Evolutionary conservation across 2,113 vertebrate species (phyloP).

Genomic region (Haliaeetus leucogaster): DNA sequence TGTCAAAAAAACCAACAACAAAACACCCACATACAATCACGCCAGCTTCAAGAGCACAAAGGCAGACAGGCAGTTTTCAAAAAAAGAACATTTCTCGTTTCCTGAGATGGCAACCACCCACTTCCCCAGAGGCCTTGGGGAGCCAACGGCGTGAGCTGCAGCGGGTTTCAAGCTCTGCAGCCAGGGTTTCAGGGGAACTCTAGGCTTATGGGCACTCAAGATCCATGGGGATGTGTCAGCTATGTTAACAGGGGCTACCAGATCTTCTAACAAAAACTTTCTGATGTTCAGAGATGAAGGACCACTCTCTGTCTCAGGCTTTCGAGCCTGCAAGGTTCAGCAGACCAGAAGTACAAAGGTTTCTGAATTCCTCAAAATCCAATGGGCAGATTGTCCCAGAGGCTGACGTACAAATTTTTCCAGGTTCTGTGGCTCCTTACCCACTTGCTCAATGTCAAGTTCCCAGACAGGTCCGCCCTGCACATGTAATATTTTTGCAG

Average conservation of each 20-base stretch:
- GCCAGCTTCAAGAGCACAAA: background rate
- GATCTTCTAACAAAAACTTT: background rate
- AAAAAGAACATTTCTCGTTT: background rate
- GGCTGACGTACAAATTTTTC: background rate
- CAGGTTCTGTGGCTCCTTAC: background rate
- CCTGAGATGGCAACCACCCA: background rate
- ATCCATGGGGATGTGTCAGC: background rate
- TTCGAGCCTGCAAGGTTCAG: background rate
- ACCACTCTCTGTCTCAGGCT: background rate
- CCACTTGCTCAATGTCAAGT: background rate
- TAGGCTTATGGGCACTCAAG: background rate
- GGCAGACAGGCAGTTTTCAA: background rate
- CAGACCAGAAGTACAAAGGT: background rate
- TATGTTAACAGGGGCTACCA: background rate
- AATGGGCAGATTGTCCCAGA: background rate
- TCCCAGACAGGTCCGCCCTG: background rate
- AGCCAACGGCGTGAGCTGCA: fast-evolving
- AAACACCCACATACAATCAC: fast-evolving
- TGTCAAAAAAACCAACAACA: background rate
- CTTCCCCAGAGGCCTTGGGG: background rate
- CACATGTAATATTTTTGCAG: background rate
- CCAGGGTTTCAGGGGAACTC: background rate
- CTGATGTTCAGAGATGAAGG: background rate
- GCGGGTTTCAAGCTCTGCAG: background rate
- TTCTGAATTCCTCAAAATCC: background rate